A percentile compares a stretch with the other conserved stretches of the same genome.
Evolutionary conservation across 2,888 invertebrate genomes (phyloP).

Genomic region (Drosophila mayaguana): DNA sequence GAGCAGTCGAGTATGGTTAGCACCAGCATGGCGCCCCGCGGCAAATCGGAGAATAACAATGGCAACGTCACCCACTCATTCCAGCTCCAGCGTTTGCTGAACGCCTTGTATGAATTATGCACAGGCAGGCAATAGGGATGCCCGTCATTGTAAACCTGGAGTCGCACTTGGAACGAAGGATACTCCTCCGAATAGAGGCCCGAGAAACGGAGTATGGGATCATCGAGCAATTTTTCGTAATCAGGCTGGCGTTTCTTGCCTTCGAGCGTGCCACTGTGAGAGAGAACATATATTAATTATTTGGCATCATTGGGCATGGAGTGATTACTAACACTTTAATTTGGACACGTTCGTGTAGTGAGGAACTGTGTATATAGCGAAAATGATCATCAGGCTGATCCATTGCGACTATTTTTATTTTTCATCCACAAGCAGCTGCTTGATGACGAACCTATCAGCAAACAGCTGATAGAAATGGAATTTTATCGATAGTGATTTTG

Average conservation of each 20-base stretch:
- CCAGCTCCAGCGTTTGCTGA: slow-evolving; percentile 98
- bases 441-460: slow-evolving; percentile 19
- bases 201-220: slow-evolving; percentile 96
- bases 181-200: slow-evolving; percentile 94
- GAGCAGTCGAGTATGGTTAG: slow-evolving; percentile 96
- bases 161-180: slow-evolving; percentile 95
- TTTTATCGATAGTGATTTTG: background rate
- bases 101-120: slow-evolving; percentile 95
- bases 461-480: slow-evolving; percentile 31
- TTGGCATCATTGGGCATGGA: background rate
- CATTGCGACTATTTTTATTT: slow-evolving; percentile 58
- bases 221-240: slow-evolving; percentile 93
- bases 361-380: slow-evolving; percentile 95
- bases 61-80: slow-evolving; percentile 98
- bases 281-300: slow-evolving; percentile 8
- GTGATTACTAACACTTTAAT: slow-evolving; percentile 93
- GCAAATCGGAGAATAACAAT: slow-evolving; percentile 95
- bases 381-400: slow-evolving; percentile 90
- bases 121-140: slow-evolving; percentile 94
- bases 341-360: slow-evolving; percentile 93
- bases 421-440: slow-evolving; percentile 41
- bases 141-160: slow-evolving; percentile 93
- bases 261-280: slow-evolving; percentile 94
- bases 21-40: slow-evolving; percentile 93
- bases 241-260: slow-evolving; percentile 94